phyloP scores from a whole-genome alignment of 2,888 invertebrate genomes.

The Carabus problematicus region DNA sequence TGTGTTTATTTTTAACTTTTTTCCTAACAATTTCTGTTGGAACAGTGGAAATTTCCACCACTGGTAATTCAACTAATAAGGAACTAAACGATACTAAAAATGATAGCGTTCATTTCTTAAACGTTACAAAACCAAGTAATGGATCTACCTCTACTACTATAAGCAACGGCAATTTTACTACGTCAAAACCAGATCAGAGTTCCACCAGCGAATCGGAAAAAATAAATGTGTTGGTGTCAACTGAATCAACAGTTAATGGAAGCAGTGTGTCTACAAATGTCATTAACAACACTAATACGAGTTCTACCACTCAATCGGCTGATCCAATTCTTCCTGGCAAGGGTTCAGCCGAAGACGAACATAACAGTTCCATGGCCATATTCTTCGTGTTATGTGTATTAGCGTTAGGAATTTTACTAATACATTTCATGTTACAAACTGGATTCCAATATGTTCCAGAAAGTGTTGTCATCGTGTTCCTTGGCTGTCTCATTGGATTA shows the following conservation, averaged over 20 bases:
- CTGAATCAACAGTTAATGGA: conserved; percentile 31
- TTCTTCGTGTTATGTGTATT: conserved; percentile 97
- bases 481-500: conserved; percentile 92
- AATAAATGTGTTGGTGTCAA: conserved; percentile 19
- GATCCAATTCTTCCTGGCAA: conserved; percentile 86
- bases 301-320: conserved; percentile 65
- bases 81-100: conserved; percentile 19
- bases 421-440: conserved; percentile 93
- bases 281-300: conserved; percentile 56
- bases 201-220: conserved; percentile 16
- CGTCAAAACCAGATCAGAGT: conserved; percentile 26
- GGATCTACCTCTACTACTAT: conserved; percentile 31
- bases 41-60: conserved; percentile 28
- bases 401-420: conserved; percentile 91
- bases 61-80: conserved; percentile 26
- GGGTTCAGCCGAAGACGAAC: conserved; percentile 93
- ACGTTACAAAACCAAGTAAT: conserved; percentile 22
- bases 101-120: conserved; percentile 31
- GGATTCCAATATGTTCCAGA: conserved; percentile 97
- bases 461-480: conserved; percentile 94
- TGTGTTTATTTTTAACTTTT: conserved; percentile 37
- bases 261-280: conserved; percentile 42
- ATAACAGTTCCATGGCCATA: conserved; percentile 95
- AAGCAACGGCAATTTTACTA: conserved; percentile 18
- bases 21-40: conserved; percentile 34